These are phyloP conservation scores for Antennarius maculatus DNA, from an alignment of 2,797 vertebrate species.

Conservation along the genomic window DNA sequence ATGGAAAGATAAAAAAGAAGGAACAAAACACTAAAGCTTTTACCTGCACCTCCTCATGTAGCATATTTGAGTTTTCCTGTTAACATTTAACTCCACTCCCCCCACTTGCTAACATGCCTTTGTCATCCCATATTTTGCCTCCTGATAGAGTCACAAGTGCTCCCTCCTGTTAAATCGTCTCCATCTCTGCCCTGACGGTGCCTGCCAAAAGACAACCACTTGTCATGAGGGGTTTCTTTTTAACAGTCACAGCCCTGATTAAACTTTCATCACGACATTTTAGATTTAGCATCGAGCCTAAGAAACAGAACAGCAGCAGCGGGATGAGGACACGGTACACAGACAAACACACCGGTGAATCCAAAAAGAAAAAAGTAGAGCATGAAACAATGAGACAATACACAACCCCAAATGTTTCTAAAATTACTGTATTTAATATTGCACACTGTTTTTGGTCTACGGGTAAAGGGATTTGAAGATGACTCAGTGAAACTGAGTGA, in stretches of 20 bases:
- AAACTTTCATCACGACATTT: slow-evolving; percentile 22
- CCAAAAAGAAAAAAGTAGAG: too few relatives aligned
- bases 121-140: slow-evolving; percentile 13
- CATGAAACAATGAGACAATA: too few relatives aligned
- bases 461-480: too few relatives aligned
- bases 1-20: neutral
- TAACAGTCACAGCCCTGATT: neutral
- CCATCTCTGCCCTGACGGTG: slow-evolving; percentile 24
- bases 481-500: neutral
- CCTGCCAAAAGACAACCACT: slow-evolving; percentile 32
- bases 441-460: too few relatives aligned
- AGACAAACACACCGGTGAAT: neutral
- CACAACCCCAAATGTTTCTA: neutral
- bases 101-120: slow-evolving; percentile 1
- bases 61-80: neutral
- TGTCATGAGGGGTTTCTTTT: slow-evolving; percentile 9
- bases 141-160: slow-evolving; percentile 11
- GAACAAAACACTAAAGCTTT: too few relatives aligned
- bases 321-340: neutral
- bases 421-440: neutral
- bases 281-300: slow-evolving; percentile 13
- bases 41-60: too few relatives aligned
- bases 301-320: neutral
- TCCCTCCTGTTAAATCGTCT: slow-evolving; percentile 22
- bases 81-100: neutral